phyloP scores from a whole-genome alignment of 2,113 vertebrate species.

The cat (Felis catus) region F.catus_Fca126_mat1.0 CM031428.1:48570501-48571000 shows the following conservation, averaged over 20 bases:
- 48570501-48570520: not conserved
- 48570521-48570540: not conserved
- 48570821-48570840: slow-evolving; percentile 74
- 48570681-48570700: slow-evolving; percentile 75
- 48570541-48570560: not conserved
- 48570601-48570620: slow-evolving; percentile 33
- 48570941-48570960: slow-evolving; percentile 62
- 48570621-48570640: slow-evolving; percentile 48
- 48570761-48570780: slow-evolving; percentile 61
- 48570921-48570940: slow-evolving; percentile 77
- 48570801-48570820: slow-evolving; percentile 80
- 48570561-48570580: not conserved
- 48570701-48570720: slow-evolving; percentile 68
- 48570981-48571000: slow-evolving; percentile 24
- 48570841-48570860: slow-evolving; percentile 78
- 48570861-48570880: slow-evolving; percentile 74
- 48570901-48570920: slow-evolving; percentile 68
- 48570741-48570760: slow-evolving; percentile 52
- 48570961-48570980: slow-evolving; percentile 67
- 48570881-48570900: slow-evolving; percentile 72
- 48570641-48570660: slow-evolving; percentile 74
- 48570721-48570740: slow-evolving; percentile 47
- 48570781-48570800: slow-evolving; percentile 79
- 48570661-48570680: slow-evolving; percentile 52
- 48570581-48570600: slow-evolving; percentile 2